Evolutionary conservation across 2,113 vertebrate species (phyloP).

Genomic region (Paratilapia polleni): DNA sequence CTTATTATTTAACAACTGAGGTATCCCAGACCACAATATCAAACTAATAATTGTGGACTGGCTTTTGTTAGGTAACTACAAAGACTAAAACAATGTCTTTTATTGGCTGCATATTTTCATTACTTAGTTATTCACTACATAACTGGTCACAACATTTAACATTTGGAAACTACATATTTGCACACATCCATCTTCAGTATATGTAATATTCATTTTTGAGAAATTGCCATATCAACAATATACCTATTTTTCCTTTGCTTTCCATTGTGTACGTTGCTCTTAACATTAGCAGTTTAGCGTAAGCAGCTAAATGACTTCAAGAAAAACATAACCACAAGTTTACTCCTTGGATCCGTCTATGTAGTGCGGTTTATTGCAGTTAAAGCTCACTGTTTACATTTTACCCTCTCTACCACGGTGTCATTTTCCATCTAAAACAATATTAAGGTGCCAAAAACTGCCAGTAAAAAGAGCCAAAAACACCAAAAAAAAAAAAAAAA

Average conservation of each 20-base stretch:
- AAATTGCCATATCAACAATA: background rate
- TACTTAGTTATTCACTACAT: background rate
- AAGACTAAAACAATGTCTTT: background rate
- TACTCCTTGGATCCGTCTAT: background rate
- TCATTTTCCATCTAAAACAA: conserved; percentile 14
- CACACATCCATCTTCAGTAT: background rate
- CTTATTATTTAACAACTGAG: background rate
- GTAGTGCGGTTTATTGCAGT: background rate
- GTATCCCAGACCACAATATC: background rate
- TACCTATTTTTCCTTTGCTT: background rate
- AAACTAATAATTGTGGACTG: background rate
- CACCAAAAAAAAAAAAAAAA: no score
- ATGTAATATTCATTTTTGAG: background rate
- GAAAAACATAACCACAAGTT: background rate
- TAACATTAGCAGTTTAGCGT: background rate
- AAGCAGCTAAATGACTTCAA: background rate
- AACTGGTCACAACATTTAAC: background rate
- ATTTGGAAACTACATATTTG: background rate
- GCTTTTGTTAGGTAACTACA: background rate
- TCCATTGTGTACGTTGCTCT: background rate
- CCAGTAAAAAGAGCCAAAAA: conserved; percentile 7
- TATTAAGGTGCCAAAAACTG: conserved; percentile 3
- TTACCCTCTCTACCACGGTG: background rate
- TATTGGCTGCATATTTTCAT: background rate
- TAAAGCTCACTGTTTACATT: background rate